These are phyloP conservation scores for Noctua fimbriata DNA, from an alignment of 2,888 invertebrate species.

Conservation along the genomic window DNA sequence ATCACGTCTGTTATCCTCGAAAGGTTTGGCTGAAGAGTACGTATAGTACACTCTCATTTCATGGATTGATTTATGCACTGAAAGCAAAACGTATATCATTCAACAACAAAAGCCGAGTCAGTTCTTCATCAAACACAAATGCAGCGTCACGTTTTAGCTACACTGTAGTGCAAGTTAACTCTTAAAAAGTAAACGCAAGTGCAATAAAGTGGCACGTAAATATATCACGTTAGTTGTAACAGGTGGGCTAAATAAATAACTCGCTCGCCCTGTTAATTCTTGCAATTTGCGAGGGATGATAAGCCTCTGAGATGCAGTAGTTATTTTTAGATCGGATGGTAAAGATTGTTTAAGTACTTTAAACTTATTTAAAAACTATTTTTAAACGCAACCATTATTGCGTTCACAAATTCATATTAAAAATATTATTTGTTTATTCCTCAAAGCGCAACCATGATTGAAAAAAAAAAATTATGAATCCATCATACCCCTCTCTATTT, in stretches of 20 bases:
- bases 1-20: not conserved
- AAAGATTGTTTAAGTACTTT: not conserved
- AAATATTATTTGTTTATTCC: too few relatives aligned
- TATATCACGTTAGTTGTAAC: constrained; percentile 53
- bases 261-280: constrained; percentile 52
- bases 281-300: constrained; percentile 48
- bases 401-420: too few relatives aligned
- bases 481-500: too few relatives aligned
- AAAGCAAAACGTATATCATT: not conserved
- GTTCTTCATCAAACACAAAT: constrained; percentile 12
- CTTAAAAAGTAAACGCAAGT: constrained; percentile 34
- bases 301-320: constrained; percentile 22
- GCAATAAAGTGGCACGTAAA: constrained; percentile 44
- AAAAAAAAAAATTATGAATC: too few relatives aligned
- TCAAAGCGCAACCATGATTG: too few relatives aligned
- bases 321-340: constrained; percentile 31
- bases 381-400: too few relatives aligned
- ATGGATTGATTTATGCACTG: not conserved
- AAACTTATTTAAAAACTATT: not conserved
- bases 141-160: constrained; percentile 11
- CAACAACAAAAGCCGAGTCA: not conserved
- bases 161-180: constrained; percentile 7
- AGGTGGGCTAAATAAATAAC: constrained; percentile 59
- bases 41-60: not conserved
- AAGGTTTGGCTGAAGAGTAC: not conserved